Evolutionary conservation across 2,113 vertebrate genomes (phyloP).

Genomic region (Trinectes maculatus): DNA sequence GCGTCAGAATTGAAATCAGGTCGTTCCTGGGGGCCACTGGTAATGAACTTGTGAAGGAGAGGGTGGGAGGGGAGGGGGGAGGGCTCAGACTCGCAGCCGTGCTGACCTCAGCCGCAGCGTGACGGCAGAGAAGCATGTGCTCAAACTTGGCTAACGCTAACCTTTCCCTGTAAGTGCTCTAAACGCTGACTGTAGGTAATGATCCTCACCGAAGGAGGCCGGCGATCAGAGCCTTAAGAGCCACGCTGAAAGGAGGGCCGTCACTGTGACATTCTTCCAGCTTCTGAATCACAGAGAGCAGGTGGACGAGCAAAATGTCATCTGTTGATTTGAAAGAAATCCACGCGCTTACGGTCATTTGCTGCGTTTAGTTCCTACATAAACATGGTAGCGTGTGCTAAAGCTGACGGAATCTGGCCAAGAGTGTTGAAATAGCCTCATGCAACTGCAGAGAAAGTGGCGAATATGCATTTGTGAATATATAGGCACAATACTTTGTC

Average conservation of each 20-base stretch:
- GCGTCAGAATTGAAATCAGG: slow-evolving; percentile 79
- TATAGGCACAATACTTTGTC: slow-evolving; percentile 34
- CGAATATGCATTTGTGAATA: slow-evolving; percentile 58
- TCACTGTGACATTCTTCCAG: slow-evolving; percentile 71
- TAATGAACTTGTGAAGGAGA: slow-evolving; percentile 76
- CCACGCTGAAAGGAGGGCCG: slow-evolving; percentile 61
- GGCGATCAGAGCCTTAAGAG: slow-evolving; percentile 60
- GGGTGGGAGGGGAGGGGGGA: slow-evolving; percentile 40
- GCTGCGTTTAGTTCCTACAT: slow-evolving; percentile 15
- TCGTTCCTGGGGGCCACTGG: slow-evolving; percentile 78
- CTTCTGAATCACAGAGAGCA: slow-evolving; percentile 65
- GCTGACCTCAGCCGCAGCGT: slow-evolving; percentile 66
- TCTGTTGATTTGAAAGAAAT: slow-evolving; percentile 46
- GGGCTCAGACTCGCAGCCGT: slow-evolving; percentile 43
- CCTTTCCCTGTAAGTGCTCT: slow-evolving; percentile 67
- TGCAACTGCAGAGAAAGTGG: slow-evolving; percentile 31
- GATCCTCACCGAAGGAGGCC: slow-evolving; percentile 55
- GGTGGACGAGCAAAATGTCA: slow-evolving; percentile 67
- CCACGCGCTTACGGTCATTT: slow-evolving; percentile 34
- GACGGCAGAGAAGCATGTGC: slow-evolving; percentile 52
- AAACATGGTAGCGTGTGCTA: slow-evolving; percentile 14
- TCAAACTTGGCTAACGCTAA: slow-evolving; percentile 57
- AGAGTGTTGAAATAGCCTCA: slow-evolving; percentile 27
- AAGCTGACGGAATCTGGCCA: slow-evolving; percentile 37
- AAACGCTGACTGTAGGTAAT: slow-evolving; percentile 75